Evolutionary conservation across 2,113 vertebrate species (phyloP).

Genomic region (Tinamus guttatus): DNA sequence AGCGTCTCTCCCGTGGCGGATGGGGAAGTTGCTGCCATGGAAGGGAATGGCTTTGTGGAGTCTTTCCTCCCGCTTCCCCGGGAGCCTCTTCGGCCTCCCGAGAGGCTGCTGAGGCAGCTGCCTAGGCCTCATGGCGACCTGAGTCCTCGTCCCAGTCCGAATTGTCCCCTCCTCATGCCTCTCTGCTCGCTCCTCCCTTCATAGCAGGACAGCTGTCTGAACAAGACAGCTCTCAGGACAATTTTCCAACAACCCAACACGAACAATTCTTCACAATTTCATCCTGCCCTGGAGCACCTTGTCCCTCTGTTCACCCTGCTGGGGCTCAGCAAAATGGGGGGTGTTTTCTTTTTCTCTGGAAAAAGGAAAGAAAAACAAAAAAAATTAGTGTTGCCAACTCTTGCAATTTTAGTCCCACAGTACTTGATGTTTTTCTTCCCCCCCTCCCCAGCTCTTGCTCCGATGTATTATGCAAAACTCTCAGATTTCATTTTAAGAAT

Average conservation of each 20-base stretch:
- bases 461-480: slow-evolving; percentile 39
- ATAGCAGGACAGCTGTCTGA: not conserved
- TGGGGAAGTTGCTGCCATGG: not conserved
- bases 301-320: slow-evolving; percentile 18
- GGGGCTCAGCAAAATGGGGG: slow-evolving; percentile 8
- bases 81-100: not conserved
- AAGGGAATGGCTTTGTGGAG: not conserved
- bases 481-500: slow-evolving; percentile 38
- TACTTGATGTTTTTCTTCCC: slow-evolving; percentile 30
- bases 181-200: not conserved
- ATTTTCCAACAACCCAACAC: slow-evolving; percentile 29
- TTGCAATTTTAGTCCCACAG: not conserved
- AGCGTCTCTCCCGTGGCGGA: not conserved
- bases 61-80: not conserved
- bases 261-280: slow-evolving; percentile 59
- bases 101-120: not conserved
- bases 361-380: slow-evolving; percentile 36
- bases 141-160: not conserved
- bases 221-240: slow-evolving; percentile 14
- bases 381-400: not conserved
- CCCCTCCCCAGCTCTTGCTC: slow-evolving; percentile 19
- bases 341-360: slow-evolving; percentile 47
- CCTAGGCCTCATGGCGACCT: not conserved
- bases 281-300: slow-evolving; percentile 61
- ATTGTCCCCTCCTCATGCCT: not conserved